These are phyloP conservation scores for Coryphaenoides rupestris DNA, from an alignment of 2,113 vertebrate species.

Conservation along the genomic window DNA sequence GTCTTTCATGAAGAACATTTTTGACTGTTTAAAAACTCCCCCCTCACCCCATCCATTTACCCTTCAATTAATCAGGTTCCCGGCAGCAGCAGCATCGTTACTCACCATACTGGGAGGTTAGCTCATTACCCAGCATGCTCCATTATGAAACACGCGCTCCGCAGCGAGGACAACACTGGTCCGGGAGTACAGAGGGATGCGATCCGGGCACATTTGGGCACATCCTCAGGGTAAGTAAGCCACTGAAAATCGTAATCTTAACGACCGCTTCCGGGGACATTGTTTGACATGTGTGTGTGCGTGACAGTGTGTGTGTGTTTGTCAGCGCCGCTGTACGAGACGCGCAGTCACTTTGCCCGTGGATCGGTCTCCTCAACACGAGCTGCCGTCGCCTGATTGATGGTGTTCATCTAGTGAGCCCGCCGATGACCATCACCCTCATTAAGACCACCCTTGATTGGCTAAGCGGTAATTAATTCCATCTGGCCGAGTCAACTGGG, in stretches of 20 bases:
- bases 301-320: not conserved
- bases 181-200: not conserved
- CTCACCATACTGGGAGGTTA: not conserved
- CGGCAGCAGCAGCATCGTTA: not conserved
- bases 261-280: slow-evolving; percentile 35
- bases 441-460: slow-evolving; percentile 74
- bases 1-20: too few species aligned
- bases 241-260: slow-evolving; percentile 42
- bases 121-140: not conserved
- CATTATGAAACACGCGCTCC: not conserved
- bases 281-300: slow-evolving; percentile 17
- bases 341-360: slow-evolving; percentile 51
- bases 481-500: slow-evolving; percentile 68
- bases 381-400: slow-evolving; percentile 63
- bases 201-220: not conserved
- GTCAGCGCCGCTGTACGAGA: too few species aligned
- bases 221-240: slow-evolving; percentile 27
- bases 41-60: too few species aligned
- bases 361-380: slow-evolving; percentile 30
- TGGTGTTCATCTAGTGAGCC: slow-evolving; percentile 57
- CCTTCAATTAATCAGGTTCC: too few species aligned
- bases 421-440: slow-evolving; percentile 66
- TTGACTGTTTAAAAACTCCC: too few species aligned
- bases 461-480: slow-evolving; percentile 71
- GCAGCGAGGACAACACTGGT: not conserved